Evolutionary conservation across 2,113 vertebrate species (phyloP).

Genomic region (Thinocorus orbignyianus): DNA sequence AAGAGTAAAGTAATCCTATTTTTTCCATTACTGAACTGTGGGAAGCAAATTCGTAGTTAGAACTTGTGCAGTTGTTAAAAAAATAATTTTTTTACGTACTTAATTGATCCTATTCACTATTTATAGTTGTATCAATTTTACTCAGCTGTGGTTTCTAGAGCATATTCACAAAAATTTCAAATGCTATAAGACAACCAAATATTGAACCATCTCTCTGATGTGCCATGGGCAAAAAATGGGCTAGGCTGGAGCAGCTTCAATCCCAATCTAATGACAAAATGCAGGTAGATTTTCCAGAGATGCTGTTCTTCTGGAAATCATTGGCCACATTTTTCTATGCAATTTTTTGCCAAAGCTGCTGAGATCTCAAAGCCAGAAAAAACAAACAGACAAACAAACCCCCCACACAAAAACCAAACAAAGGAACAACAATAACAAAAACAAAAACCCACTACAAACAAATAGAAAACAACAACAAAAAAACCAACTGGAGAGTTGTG

Average conservation of each 20-base stretch:
- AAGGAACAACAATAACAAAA: no score
- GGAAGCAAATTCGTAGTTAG: neutral
- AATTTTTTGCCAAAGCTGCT: neutral
- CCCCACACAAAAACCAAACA: no score
- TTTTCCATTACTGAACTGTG: neutral
- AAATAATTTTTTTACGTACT: neutral
- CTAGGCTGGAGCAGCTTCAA: neutral
- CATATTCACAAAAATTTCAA: neutral
- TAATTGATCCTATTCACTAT: neutral
- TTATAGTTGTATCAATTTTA: neutral
- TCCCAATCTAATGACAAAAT: neutral
- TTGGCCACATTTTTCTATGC: neutral
- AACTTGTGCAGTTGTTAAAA: neutral
- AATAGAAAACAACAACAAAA: neutral
- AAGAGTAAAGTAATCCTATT: rapidly evolving
- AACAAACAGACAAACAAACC: no score
- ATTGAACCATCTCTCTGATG: neutral
- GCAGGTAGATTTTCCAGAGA: neutral
- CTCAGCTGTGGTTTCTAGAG: neutral
- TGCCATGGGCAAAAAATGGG: neutral
- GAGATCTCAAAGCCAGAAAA: neutral
- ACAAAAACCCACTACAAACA: no score
- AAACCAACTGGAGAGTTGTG: neutral
- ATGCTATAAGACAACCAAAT: neutral
- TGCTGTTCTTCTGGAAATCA: neutral